phyloP scores from a whole-genome alignment of 1,140 invertebrate species.

The Fragariocoptes setiger region DNA sequence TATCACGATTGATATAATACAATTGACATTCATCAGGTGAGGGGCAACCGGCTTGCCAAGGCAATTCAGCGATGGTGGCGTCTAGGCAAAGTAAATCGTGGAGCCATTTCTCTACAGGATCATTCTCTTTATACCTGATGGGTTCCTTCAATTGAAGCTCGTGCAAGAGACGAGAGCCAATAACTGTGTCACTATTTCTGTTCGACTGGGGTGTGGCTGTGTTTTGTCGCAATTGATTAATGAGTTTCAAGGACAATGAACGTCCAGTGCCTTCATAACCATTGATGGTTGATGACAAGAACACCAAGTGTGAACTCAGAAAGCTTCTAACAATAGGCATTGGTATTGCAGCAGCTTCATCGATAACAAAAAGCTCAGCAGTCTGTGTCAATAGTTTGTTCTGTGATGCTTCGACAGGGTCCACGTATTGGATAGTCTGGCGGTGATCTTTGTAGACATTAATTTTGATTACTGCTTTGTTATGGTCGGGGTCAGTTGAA shows the following conservation, averaged over 20 bases:
- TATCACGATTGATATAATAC: constrained; percentile 38
- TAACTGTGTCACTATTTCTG: constrained; percentile 1
- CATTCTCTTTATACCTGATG: constrained; percentile 63
- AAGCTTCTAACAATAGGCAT: constrained; percentile 64
- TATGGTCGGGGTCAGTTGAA: constrained; percentile 79
- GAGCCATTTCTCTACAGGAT: constrained; percentile 68
- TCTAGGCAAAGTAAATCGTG: constrained; percentile 69
- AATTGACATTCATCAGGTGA: constrained; percentile 58
- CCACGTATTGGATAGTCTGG: constrained; percentile 94
- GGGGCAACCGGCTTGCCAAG: constrained; percentile 41
- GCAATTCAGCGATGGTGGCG: constrained; percentile 26
- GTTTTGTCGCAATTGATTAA: constrained; percentile 49
- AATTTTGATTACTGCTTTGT: constrained; percentile 74
- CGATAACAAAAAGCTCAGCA: constrained; percentile 77
- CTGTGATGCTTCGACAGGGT: constrained; percentile 46
- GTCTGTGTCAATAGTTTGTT: constrained; percentile 34
- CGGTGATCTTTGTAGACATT: constrained; percentile 60
- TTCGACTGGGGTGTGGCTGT: constrained; percentile 8
- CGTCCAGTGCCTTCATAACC: constrained; percentile 95
- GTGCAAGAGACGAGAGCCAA: constrained; percentile 18
- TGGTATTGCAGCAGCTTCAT: constrained; percentile 95
- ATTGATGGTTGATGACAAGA: constrained; percentile 86
- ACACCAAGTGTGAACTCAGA: constrained; percentile 66
- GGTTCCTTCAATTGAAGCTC: constrained; percentile 51
- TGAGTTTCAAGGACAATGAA: constrained; percentile 71